Percentiles rank a stretch among this genome's conserved stretches.
These are phyloP conservation scores for Idaea aversata DNA, from an alignment of 2,888 invertebrate genomes.

Conservation along the genomic window DNA sequence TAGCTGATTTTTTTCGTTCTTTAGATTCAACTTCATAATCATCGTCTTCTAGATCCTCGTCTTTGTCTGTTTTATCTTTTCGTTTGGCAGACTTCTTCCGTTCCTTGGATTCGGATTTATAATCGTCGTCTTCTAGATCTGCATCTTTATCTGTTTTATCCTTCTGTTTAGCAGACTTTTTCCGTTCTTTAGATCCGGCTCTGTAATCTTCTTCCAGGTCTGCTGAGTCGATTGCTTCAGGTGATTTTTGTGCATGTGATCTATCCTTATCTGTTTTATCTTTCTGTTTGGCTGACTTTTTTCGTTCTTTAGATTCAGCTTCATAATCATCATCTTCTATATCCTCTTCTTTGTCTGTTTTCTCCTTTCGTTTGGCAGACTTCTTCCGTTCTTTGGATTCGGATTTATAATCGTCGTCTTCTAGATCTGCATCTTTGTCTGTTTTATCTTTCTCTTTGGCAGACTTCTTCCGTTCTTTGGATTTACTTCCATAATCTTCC, in stretches of 20 bases:
- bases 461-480: neutral
- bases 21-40: neutral
- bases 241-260: neutral
- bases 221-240: neutral
- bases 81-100: neutral
- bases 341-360: neutral
- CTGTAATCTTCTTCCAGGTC: neutral
- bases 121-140: too few relatives aligned
- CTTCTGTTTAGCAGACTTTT: too few relatives aligned
- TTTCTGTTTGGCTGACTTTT: neutral
- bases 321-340: neutral
- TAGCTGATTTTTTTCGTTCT: neutral
- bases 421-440: too few relatives aligned
- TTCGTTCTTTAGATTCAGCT: neutral
- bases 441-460: neutral
- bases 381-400: neutral
- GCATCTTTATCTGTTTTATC: too few relatives aligned
- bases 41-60: neutral
- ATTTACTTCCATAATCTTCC: neutral
- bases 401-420: too few relatives aligned
- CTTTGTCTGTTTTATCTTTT: neutral
- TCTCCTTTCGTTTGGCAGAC: neutral
- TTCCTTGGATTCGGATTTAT: neutral
- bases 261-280: neutral
- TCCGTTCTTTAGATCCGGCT: neutral